Evolutionary conservation across 2,113 vertebrate species (phyloP).

Genomic region (Forbesichthys agassizii): DNA sequence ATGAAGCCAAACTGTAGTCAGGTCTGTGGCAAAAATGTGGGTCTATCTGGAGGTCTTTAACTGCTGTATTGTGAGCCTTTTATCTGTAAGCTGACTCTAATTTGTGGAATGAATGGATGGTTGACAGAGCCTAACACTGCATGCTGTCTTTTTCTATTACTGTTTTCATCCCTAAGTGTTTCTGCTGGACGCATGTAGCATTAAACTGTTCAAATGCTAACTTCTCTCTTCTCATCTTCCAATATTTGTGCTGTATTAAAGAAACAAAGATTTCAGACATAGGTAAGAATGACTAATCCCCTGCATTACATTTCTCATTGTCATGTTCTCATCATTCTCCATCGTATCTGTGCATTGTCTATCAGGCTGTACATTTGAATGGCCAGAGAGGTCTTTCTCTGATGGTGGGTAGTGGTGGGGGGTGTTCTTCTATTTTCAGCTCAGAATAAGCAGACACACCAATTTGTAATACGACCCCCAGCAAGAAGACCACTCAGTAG

Average conservation of each 20-base stretch:
- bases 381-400: not conserved
- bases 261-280: conserved; percentile 99
- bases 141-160: no score
- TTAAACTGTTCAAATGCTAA: not conserved
- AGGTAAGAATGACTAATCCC: conserved; percentile 86
- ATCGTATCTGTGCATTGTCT: not conserved
- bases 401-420: conserved; percentile 17
- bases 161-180: not conserved
- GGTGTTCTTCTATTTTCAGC: conserved; percentile 43
- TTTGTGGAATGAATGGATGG: no score
- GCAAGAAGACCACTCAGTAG: conserved; percentile 9
- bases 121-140: no score
- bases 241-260: conserved; percentile 83
- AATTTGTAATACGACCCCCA: conserved; percentile 18
- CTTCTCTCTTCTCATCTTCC: conserved; percentile 46
- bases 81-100: no score
- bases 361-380: no score
- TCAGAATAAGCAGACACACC: conserved; percentile 36
- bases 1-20: no score
- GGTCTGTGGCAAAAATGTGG: no score
- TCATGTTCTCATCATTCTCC: not conserved
- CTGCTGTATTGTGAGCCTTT: no score
- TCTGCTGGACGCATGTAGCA: not conserved
- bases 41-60: no score
- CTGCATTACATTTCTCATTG: conserved; percentile 4